These are phyloP conservation scores for Leptinotarsa texana DNA, from an alignment of 1,140 invertebrate species.

Conservation along the genomic window DNA sequence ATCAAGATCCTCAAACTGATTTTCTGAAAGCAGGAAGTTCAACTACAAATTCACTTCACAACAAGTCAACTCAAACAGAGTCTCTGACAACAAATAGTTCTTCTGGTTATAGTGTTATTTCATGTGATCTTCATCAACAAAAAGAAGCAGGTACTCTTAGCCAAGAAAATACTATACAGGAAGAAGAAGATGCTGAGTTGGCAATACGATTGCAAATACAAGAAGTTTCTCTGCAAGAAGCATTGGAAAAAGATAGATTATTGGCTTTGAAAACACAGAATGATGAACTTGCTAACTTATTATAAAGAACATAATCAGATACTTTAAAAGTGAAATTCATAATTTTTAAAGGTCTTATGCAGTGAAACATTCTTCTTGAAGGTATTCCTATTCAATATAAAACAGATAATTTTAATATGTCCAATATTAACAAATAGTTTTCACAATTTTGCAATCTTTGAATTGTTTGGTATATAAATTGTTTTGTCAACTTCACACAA, in stretches of 20 bases:
- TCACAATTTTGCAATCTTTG: too few species aligned
- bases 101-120: too few species aligned
- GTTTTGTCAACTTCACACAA: too few species aligned
- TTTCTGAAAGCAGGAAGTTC: conserved; percentile 30
- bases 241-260: conserved; percentile 71
- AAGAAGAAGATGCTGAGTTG: conserved; percentile 64
- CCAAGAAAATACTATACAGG: conserved; percentile 57
- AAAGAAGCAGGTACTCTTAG: conserved; percentile 59
- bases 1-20: conserved; percentile 33
- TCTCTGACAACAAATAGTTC: conserved; percentile 52
- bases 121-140: too few species aligned
- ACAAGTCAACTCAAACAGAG: conserved; percentile 51
- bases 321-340: too few species aligned
- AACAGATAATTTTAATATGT: too few species aligned
- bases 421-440: too few species aligned
- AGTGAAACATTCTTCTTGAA: too few species aligned
- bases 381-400: too few species aligned
- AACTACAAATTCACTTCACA: conserved; percentile 42
- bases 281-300: conserved; percentile 76
- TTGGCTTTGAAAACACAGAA: conserved; percentile 90
- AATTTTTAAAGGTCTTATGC: too few species aligned
- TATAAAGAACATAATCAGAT: too few species aligned
- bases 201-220: conserved; percentile 63
- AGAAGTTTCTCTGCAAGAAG: conserved; percentile 63
- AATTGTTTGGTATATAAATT: too few species aligned